Conservation (phyloP, 2,888 invertebrate genomes). For the Plebejus anna region DNA sequence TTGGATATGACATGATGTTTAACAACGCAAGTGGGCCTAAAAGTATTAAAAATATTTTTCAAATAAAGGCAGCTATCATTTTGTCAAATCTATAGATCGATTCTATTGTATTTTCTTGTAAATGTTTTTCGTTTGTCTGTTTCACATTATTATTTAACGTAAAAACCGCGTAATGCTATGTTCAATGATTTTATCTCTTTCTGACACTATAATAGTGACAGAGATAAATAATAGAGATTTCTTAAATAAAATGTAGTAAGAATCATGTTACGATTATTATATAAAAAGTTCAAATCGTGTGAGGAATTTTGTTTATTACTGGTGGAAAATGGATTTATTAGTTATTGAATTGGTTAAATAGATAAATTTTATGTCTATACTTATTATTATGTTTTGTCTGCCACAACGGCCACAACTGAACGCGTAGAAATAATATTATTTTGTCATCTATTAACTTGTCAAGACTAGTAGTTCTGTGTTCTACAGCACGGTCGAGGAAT, state of each 20-base stretch:
- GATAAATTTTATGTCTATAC: too few species aligned
- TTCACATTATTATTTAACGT: too few species aligned
- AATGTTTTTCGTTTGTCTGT: not conserved
- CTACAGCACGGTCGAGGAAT: not conserved
- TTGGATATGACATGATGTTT: too few species aligned
- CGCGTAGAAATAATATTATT: too few species aligned
- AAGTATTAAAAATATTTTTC: too few species aligned
- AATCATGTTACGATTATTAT: not conserved
- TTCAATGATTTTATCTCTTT: too few species aligned
- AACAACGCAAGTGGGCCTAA: too few species aligned
- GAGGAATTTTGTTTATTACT: not conserved
- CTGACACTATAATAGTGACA: too few species aligned
- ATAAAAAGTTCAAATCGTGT: not conserved
- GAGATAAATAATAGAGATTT: not conserved
- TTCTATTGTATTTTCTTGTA: not conserved
- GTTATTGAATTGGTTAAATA: not conserved
- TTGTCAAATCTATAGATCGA: not conserved
- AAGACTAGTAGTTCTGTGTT: not conserved
- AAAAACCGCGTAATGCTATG: too few species aligned
- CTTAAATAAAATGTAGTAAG: not conserved
- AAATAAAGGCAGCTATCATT: slow-evolving; percentile 10
- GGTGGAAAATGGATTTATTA: not conserved
- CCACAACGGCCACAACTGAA: too few species aligned
- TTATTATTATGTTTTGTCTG: too few species aligned
- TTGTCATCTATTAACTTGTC: too few species aligned